Evolutionary conservation across 53 echinoderm and acorn worm species (phyloP).

Genomic region (Glandiceps talaboti): DNA sequence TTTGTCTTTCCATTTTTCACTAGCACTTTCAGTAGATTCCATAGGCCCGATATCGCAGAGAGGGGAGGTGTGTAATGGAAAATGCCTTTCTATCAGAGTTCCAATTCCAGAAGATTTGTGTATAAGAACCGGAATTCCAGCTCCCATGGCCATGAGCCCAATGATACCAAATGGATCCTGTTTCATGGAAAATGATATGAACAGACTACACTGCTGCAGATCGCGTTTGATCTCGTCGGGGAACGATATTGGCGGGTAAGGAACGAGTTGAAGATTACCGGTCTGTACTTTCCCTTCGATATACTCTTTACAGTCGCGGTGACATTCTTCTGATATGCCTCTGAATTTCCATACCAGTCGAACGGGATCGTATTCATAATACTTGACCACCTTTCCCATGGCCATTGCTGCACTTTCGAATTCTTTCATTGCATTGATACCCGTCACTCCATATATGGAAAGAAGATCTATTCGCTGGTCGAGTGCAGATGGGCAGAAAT

Average conservation of each 20-base stretch:
- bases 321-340: background rate
- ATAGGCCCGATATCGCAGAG: background rate
- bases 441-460: background rate
- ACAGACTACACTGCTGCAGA: background rate
- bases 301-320: background rate
- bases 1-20: background rate
- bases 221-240: background rate
- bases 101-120: background rate
- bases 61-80: background rate
- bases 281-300: background rate
- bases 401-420: background rate
- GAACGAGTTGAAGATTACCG: background rate
- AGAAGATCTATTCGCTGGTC: background rate
- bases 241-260: background rate
- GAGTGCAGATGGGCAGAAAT: background rate
- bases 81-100: background rate
- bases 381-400: background rate
- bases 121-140: background rate
- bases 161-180: background rate
- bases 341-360: background rate
- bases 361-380: background rate
- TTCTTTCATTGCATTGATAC: background rate
- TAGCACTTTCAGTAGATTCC: background rate
- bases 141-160: background rate
- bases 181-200: background rate